Evolutionary conservation across 2,888 invertebrate genomes (phyloP).

Genomic region (Iselma pallidipennis): DNA sequence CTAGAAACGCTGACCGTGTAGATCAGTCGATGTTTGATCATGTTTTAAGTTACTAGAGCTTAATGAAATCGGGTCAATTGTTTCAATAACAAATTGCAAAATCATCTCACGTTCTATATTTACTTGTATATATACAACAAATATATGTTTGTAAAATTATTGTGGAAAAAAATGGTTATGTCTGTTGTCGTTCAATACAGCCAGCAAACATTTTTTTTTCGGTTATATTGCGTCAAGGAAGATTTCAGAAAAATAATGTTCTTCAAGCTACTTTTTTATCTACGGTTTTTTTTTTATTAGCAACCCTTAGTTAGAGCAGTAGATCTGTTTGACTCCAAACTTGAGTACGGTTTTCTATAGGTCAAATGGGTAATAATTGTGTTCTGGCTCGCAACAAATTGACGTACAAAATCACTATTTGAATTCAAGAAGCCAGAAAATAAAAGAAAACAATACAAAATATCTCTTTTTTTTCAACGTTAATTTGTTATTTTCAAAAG

Average conservation of each 20-base stretch:
- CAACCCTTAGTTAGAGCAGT: conserved; percentile 19
- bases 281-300: conserved; percentile 6
- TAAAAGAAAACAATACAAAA: conserved; percentile 9
- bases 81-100: conserved; percentile 3
- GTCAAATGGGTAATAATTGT: conserved; percentile 18
- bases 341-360: conserved; percentile 11
- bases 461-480: background rate
- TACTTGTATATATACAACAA: no score
- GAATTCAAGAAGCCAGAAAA: conserved; percentile 2
- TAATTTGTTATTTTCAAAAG: no score
- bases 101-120: no score
- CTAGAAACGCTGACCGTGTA: conserved; percentile 6
- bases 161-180: background rate
- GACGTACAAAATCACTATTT: conserved; percentile 3
- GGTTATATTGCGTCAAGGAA: no score
- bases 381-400: conserved; percentile 12
- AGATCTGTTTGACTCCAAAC: conserved; percentile 8
- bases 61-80: conserved; percentile 17
- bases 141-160: conserved; percentile 15
- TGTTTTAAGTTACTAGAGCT: conserved; percentile 9
- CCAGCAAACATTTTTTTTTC: background rate
- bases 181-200: background rate
- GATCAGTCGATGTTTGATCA: background rate
- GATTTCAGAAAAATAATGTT: no score
- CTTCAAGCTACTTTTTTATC: background rate